A percentile compares a stretch with the other conserved stretches of the same genome.
Evolutionary conservation across 2,797 vertebrate genomes (phyloP).

Genomic region (Morus bassanus): DNA sequence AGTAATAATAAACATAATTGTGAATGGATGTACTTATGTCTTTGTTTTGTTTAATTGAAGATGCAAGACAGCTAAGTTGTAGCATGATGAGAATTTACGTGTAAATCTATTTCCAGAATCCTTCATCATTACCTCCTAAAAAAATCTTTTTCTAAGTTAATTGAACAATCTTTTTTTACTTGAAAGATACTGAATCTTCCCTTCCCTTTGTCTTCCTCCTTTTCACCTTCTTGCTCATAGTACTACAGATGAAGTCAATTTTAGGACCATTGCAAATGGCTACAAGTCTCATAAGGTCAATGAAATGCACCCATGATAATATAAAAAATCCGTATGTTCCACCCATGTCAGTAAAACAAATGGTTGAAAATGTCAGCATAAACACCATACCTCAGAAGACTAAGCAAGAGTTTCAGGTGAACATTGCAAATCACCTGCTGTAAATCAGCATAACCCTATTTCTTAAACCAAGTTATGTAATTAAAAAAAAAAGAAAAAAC

Average conservation of each 20-base stretch:
- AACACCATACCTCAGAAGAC: background rate
- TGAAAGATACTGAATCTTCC: background rate
- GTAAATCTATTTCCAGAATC: background rate
- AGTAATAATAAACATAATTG: background rate
- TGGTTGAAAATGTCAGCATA: background rate
- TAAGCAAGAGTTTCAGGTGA: background rate
- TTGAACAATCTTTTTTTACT: background rate
- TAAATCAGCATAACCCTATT: background rate
- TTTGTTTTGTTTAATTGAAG: background rate
- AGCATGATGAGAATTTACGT: background rate
- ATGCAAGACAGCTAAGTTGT: background rate
- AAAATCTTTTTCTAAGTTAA: background rate
- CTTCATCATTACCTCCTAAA: background rate
- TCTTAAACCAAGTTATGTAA: background rate
- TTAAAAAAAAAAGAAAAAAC: no score
- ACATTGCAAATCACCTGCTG: background rate
- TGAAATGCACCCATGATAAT: background rate
- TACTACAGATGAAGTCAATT: background rate
- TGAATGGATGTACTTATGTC: background rate
- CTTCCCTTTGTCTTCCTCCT: background rate
- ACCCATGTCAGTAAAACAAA: background rate
- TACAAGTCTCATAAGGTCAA: background rate
- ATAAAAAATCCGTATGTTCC: background rate
- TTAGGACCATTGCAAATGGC: background rate
- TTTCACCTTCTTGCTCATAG: background rate